Percentiles rank a stretch among this genome's conserved stretches.
phyloP scores from a whole-genome alignment of 2,113 vertebrate species.

The Cricetomys ansorgei region DNA sequence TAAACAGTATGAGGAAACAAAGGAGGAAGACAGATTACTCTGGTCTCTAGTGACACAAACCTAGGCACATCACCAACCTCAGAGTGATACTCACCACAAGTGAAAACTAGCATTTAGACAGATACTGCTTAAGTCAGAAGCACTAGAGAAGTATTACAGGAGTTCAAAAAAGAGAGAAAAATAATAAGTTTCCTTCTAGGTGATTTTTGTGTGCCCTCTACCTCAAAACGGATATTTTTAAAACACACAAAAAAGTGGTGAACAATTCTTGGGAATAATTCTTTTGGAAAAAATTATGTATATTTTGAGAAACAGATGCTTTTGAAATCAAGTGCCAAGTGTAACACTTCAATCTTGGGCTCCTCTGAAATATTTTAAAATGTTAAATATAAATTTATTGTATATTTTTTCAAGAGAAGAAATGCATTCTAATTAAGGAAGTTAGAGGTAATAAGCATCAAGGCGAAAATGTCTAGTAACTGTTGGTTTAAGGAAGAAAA shows the following conservation, averaged over 20 bases:
- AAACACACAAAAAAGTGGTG: conserved; percentile 12
- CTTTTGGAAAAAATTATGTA: conserved; percentile 39
- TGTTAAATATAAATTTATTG: conserved; percentile 12
- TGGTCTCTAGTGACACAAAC: neutral
- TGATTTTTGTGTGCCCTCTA: conserved; percentile 1
- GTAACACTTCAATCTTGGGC: conserved; percentile 3
- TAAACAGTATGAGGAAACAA: neutral
- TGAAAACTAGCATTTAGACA: neutral
- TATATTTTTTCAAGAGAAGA: conserved; percentile 47
- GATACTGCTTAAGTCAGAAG: neutral
- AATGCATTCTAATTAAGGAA: conserved; percentile 59
- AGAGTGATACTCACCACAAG: neutral
- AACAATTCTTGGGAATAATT: conserved; percentile 32
- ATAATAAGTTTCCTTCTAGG: neutral
- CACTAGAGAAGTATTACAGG: neutral
- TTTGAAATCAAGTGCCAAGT: conserved; percentile 51
- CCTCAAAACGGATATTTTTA: neutral
- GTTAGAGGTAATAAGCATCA: conserved; percentile 7
- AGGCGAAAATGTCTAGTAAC: conserved; percentile 65
- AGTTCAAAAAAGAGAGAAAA: conserved; percentile 19
- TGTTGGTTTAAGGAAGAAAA: conserved; percentile 45
- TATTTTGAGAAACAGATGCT: conserved; percentile 49
- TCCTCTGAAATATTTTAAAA: neutral
- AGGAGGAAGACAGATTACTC: neutral
- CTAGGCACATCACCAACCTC: neutral